These are phyloP conservation scores for Parnassius glacialis DNA, from an alignment of 2,888 invertebrate genomes.

Conservation along the genomic window DNA sequence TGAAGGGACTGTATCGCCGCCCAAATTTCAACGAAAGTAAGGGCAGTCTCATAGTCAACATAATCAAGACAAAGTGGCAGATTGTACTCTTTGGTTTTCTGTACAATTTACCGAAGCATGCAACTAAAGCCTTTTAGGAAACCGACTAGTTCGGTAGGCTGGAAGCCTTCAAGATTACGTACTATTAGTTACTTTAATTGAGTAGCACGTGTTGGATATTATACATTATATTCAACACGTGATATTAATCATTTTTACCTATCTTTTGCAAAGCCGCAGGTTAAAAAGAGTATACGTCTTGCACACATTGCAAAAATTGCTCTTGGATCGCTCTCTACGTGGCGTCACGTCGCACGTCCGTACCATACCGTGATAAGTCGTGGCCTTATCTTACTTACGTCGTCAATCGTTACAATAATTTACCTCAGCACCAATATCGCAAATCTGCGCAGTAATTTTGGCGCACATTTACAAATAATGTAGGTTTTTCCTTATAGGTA, in stretches of 20 bases:
- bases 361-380: conserved; percentile 37
- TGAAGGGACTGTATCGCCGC: no score
- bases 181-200: no score
- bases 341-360: conserved; percentile 54
- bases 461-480: conserved; percentile 5
- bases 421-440: conserved; percentile 35
- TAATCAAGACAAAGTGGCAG: no score
- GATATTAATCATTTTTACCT: background rate
- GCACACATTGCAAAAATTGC: conserved; percentile 59
- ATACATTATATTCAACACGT: background rate
- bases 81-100: no score
- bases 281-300: conserved; percentile 32
- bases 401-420: conserved; percentile 56
- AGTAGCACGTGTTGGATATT: no score
- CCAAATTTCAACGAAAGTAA: no score
- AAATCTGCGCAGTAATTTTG: conserved; percentile 33
- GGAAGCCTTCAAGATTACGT: no score
- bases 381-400: conserved; percentile 52
- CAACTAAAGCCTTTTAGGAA: no score
- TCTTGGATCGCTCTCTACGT: conserved; percentile 72
- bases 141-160: no score
- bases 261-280: conserved; percentile 7
- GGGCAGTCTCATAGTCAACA: no score
- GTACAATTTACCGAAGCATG: no score
- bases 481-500: background rate